phyloP scores from a whole-genome alignment of 2,113 vertebrate species.

The Tragulus kanchil region DNA sequence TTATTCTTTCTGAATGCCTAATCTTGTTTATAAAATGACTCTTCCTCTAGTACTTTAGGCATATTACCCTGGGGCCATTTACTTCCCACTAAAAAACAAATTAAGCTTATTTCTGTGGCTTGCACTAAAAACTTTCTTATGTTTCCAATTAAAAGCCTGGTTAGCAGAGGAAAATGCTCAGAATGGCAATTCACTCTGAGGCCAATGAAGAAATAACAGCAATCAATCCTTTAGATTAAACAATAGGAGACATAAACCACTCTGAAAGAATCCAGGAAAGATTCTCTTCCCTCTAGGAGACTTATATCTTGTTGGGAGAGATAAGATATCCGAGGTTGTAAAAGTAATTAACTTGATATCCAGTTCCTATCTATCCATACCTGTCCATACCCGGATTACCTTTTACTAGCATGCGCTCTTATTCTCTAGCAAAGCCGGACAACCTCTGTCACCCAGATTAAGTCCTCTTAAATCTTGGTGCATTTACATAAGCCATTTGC shows the following conservation, averaged over 20 bases:
- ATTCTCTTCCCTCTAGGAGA: neutral
- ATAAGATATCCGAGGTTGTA: neutral
- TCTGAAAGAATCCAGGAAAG: neutral
- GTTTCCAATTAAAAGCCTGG: no score
- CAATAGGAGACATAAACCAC: neutral
- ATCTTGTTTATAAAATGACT: neutral
- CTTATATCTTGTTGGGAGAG: neutral
- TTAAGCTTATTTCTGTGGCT: constrained; percentile 45
- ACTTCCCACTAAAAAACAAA: constrained; percentile 52
- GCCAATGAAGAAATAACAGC: no score
- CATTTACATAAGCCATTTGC: neutral
- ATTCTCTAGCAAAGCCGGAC: neutral
- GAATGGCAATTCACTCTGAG: no score
- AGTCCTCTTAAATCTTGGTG: neutral
- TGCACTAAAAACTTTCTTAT: no score
- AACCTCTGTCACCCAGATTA: neutral
- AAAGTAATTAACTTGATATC: neutral
- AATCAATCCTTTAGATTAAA: neutral
- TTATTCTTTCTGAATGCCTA: neutral
- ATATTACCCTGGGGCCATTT: constrained; percentile 8
- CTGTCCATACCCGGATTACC: neutral
- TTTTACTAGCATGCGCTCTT: neutral
- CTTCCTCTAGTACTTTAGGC: neutral
- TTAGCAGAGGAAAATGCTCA: no score
- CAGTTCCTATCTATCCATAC: neutral